Conservation (phyloP, 2,797 vertebrate genomes). For the Pipistrellus nathusii region DNA sequence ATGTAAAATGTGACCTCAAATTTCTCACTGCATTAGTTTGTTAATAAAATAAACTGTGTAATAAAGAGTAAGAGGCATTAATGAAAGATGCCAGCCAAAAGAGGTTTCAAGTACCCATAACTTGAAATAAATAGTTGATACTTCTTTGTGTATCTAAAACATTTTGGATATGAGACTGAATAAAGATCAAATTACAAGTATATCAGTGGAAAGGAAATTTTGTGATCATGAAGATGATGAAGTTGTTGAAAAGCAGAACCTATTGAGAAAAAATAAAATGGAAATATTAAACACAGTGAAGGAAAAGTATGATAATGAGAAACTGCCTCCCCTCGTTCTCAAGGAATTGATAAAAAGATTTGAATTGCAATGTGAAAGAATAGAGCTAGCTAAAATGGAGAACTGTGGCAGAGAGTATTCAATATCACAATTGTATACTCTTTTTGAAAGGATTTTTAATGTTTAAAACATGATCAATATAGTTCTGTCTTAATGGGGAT, state of each 20-base stretch:
- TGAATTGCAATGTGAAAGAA: not conserved
- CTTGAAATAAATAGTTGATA: not conserved
- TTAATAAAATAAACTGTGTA: slow-evolving; percentile 23
- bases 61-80: slow-evolving; percentile 12
- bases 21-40: not conserved
- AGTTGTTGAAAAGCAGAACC: slow-evolving; percentile 28
- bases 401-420: not conserved
- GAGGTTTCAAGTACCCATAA: not conserved
- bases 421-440: not conserved
- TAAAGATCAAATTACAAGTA: slow-evolving; percentile 6
- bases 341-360: not conserved
- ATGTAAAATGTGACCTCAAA: not conserved
- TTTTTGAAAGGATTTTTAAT: slow-evolving; percentile 48
- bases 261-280: not conserved
- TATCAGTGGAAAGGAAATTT: not conserved
- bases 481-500: not conserved
- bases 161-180: not conserved
- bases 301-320: slow-evolving; percentile 1
- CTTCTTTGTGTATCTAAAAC: not conserved
- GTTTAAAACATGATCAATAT: not conserved
- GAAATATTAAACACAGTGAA: not conserved
- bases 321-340: not conserved
- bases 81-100: slow-evolving; percentile 5
- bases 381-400: not conserved
- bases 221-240: not conserved